Percentiles rank a stretch among this genome's conserved stretches.
phyloP scores from a whole-genome alignment of 1,140 invertebrate species.

The Papilio glaucus region DNA sequence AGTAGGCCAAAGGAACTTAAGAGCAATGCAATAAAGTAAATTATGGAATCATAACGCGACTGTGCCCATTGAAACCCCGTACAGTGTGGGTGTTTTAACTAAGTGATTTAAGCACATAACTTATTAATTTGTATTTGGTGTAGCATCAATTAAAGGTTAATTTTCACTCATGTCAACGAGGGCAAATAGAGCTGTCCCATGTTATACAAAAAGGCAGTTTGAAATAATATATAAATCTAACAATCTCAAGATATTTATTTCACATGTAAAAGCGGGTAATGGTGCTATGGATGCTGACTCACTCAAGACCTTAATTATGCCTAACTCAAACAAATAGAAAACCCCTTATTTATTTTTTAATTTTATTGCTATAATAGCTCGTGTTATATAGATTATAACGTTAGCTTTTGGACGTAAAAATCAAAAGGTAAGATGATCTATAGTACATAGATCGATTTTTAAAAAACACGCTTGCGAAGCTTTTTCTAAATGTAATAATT shows the following conservation, averaged over 20 bases:
- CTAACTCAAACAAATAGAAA: neutral
- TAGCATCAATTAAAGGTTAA: conserved; percentile 26
- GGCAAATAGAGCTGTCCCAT: neutral
- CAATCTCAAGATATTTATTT: conserved; percentile 4
- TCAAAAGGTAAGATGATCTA: neutral
- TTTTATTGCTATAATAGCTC: neutral
- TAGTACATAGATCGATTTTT: neutral
- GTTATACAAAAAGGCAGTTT: neutral
- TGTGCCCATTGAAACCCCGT: neutral
- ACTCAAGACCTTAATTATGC: conserved; percentile 2
- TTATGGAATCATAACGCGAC: conserved; percentile 28
- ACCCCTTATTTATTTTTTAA: neutral
- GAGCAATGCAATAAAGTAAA: conserved; percentile 37
- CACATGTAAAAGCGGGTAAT: conserved; percentile 1
- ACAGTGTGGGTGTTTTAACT: neutral
- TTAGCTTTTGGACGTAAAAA: neutral
- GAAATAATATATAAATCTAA: neutral
- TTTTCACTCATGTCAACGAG: conserved; percentile 28
- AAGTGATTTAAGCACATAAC: conserved; percentile 24
- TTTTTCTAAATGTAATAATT: neutral
- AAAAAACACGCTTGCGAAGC: neutral
- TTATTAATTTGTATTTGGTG: conserved; percentile 28
- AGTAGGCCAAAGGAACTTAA: conserved; percentile 50
- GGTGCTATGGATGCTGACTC: neutral
- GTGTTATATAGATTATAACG: neutral